Evolutionary conservation across 2,797 vertebrate genomes (phyloP).

Genomic region (Pipistrellus nathusii): DNA sequence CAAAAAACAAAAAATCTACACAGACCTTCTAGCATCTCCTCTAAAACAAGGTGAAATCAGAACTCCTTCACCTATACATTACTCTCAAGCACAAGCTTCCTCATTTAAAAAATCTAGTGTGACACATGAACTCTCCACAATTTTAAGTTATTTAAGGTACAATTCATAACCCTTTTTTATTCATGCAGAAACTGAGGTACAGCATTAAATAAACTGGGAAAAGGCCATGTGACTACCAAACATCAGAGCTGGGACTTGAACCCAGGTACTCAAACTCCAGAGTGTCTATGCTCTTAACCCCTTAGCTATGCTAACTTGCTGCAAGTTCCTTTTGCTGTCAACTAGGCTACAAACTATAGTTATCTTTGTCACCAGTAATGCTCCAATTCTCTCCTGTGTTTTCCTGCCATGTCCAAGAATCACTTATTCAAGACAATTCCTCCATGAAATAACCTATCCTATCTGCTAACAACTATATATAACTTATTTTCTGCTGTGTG

Average conservation of each 20-base stretch:
- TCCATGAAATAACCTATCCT: conserved; percentile 42
- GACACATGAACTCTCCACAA: not conserved
- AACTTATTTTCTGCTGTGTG: conserved; percentile 54
- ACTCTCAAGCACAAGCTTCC: not conserved
- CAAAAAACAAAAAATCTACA: not conserved
- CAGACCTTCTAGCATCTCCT: not conserved
- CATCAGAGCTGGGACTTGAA: not conserved
- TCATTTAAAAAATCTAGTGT: not conserved
- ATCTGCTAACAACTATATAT: not conserved
- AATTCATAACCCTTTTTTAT: not conserved
- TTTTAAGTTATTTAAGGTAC: not conserved
- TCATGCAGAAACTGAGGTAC: not conserved
- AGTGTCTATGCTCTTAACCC: not conserved
- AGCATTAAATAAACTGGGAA: not conserved
- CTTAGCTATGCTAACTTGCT: not conserved
- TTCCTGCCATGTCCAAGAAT: not conserved
- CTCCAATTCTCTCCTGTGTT: not conserved
- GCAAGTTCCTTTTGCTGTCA: not conserved
- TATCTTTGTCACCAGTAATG: not conserved
- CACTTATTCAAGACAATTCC: conserved; percentile 12
- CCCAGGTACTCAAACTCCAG: not conserved
- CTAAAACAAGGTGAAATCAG: not conserved
- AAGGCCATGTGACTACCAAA: not conserved
- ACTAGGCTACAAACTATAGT: not conserved
- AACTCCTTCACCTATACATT: not conserved